phyloP scores from a whole-genome alignment of 2,113 vertebrate species.

The Stictonetta naevosa region DNA sequence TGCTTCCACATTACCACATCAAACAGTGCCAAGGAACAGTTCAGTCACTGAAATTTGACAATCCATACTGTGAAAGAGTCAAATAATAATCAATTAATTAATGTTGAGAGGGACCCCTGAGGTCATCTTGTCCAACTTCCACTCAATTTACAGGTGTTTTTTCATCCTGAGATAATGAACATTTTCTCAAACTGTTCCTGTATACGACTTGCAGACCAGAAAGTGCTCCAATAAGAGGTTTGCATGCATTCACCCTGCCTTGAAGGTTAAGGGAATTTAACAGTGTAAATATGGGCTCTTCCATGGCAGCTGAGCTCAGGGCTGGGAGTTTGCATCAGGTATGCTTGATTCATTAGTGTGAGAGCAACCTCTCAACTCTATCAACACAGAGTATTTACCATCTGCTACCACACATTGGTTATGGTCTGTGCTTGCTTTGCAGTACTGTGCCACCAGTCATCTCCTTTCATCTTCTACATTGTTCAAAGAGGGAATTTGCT shows the following conservation, averaged over 20 bases:
- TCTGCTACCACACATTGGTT: neutral
- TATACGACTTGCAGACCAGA: neutral
- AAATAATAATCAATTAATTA: neutral
- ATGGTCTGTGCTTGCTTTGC: neutral
- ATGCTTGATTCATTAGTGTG: neutral
- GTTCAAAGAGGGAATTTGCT: neutral
- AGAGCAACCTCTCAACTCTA: neutral
- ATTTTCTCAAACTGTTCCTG: neutral
- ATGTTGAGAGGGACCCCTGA: neutral
- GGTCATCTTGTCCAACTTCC: neutral
- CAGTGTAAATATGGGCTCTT: neutral
- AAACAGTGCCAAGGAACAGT: neutral
- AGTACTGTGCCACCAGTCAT: neutral
- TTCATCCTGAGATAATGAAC: neutral
- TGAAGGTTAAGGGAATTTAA: neutral
- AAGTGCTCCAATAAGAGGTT: neutral
- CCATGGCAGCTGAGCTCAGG: neutral
- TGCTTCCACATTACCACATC: neutral
- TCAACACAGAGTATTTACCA: neutral
- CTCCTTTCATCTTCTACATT: neutral
- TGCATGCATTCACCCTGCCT: accelerated
- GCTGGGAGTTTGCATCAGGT: neutral
- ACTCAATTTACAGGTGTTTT: neutral
- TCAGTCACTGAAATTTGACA: neutral
- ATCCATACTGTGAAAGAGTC: neutral